phyloP scores from a whole-genome alignment of 2,888 invertebrate genomes.

The Zeuzera pyrina region DNA sequence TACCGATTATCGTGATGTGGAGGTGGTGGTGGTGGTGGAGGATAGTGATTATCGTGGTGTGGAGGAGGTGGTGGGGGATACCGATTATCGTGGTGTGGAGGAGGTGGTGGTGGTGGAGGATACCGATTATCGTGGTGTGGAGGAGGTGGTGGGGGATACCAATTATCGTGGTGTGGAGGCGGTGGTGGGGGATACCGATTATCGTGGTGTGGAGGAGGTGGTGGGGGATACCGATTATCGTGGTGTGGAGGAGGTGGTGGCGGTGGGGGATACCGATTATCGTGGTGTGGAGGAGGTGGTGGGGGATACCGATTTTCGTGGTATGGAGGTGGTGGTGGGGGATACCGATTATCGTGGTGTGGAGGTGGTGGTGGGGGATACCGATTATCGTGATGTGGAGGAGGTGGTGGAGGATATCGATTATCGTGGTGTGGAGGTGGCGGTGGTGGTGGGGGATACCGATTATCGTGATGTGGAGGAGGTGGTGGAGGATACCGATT shows the following conservation, averaged over 20 bases:
- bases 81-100: conserved; percentile 1
- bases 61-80: conserved; percentile 5
- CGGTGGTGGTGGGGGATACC: conserved; percentile 9
- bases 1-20: conserved; percentile 9
- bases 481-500: conserved; percentile 7
- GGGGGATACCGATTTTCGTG: no score
- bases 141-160: conserved; percentile 7
- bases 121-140: conserved; percentile 4
- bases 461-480: conserved; percentile 5
- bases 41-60: conserved; percentile 3
- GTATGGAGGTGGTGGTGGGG: no score
- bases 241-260: no score
- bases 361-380: conserved; percentile 10
- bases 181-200: no score
- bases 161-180: conserved; percentile 6
- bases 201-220: no score
- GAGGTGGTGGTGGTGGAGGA: conserved; percentile 12
- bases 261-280: no score
- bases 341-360: background rate
- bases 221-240: no score
- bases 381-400: conserved; percentile 1
- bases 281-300: background rate
- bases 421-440: conserved; percentile 5
- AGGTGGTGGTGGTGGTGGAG: conserved; percentile 10
- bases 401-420: conserved; percentile 4